Base-by-base conservation (phyloP, 2,888 invertebrate species). In the Nomada hirtipes region DNA sequence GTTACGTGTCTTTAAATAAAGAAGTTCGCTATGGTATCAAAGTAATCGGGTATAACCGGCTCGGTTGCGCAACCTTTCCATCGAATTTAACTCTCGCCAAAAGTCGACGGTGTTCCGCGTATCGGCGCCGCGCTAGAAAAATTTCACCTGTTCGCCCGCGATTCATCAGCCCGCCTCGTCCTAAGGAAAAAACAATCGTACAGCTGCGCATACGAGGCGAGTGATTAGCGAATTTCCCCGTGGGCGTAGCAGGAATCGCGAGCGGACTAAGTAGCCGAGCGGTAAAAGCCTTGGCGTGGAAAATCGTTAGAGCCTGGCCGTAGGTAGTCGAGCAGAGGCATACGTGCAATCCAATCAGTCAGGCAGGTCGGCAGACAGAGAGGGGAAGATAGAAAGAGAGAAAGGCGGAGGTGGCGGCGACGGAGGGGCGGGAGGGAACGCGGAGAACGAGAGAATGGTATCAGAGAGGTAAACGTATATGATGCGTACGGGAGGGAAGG, bases 261-360 rank as follows among this genome's bases (percentile, higher is more conserved):
- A 77, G 50, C 69, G 74, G 79, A 82, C 84, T 65, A 70, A 78
- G 47, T 57, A 78, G 79, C 76, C 47, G 60, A 74, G 79, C 85
- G 87, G 82, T 67, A 87, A 84, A 89, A 87, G 85, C 82, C 85
- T 44, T 18, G 82, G 82, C 89, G 90, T 89, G 90, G 91, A 91
- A 91, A 91, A 91, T 91, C 86, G 87, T 91, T 89, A 88, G 89
- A 87, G 71, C 59, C 50, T 20, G 86, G 57, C 69, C 50, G 55
- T 73, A 78, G 81, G 79, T 36, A 73, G 61, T 57, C 52, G 53
- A 47, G 64, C 64, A 59, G 36, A 71, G 68, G 81, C 69, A 69
- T 69, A 69, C 81, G 75, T 68, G 81, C 76, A 77, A 76, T 73
- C 82, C 76, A 76, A 82, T 76, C 82, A 76, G 82, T 76, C 76